Evolutionary conservation across 2,113 vertebrate genomes (phyloP), one percentile per base, ranked within the genome.

Genomic region (Atractosteus spatula): DNA sequence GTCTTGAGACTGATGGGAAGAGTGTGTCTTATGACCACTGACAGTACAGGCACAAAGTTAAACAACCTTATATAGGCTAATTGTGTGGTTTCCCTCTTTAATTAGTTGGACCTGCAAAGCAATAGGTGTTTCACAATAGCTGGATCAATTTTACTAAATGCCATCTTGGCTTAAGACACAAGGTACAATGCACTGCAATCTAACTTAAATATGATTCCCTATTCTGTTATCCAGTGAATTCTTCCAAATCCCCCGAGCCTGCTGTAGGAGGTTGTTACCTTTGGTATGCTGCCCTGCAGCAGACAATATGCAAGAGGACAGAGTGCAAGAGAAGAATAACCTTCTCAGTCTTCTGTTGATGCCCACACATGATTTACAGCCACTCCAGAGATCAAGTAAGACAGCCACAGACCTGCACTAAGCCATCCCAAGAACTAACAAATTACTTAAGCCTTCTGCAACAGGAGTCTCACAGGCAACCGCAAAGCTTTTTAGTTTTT

Each of bases 351-450:
- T 76, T 45, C 64, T n/a, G 29, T 8, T 14, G 2, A 2, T 51
- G 71, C 45, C 76, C 61, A 44, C 12, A 54, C 42, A 78, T 66
- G 55, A 77, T 83, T 80, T 76, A 76, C 78, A 86, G 70, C 74
- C 71, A 81, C 14, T 73, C 69, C 75, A 79, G 82, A 85, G 86
- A 90, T 90, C 88, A 41, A 87, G 85, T 88, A 86, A 84, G 79
- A 86, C 77, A 78, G 77, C 70, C 55, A 66, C 80, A 85, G 86
- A 87, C 89, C 85, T 81, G 76, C 69, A 81, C 87, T 83, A 87
- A 89, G 86, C 84, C 80, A 83, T 87, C 88, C 87, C 87, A 82
- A 76, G 74, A 84, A 85, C 86, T 87, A 83, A 80, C 86, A 90
- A 90, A 90, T 90, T 83, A 84, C 86, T 81, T 77, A 75, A 77